Conservation (phyloP, 2,888 invertebrate genomes). For the Dromius quadrimaculatus region DNA sequence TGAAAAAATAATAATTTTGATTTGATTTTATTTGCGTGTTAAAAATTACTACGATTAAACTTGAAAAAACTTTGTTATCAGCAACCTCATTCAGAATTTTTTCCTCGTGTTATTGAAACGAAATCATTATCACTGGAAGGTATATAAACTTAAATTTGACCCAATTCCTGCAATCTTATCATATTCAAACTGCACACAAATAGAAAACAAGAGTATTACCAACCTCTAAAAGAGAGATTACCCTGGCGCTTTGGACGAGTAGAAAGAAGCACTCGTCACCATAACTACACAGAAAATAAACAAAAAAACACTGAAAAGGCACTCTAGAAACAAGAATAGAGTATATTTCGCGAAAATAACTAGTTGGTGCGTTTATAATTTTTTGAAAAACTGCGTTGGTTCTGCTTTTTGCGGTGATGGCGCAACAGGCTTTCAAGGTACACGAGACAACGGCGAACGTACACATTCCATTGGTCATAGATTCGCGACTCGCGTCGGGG, state of each 20-base stretch:
- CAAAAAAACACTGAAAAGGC: background rate
- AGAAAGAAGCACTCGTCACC: constrained; percentile 5
- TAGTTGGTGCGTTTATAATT: constrained; percentile 3
- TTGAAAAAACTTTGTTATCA: background rate
- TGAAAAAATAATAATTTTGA: constrained; percentile 1
- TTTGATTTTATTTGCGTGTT: too few species aligned
- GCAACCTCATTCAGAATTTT: constrained; percentile 8
- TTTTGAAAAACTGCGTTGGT: constrained; percentile 24
- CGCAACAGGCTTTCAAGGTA: constrained; percentile 47
- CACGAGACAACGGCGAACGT: constrained; percentile 10
- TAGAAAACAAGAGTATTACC: constrained; percentile 2
- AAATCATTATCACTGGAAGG: constrained; percentile 29
- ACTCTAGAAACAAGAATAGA: background rate
- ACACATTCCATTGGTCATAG: constrained; percentile 46
- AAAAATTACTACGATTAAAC: background rate
- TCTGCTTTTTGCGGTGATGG: constrained; percentile 10
- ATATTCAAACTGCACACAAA: background rate
- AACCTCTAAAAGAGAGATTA: constrained; percentile 18
- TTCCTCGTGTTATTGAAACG: constrained; percentile 23
- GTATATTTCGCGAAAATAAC: background rate
- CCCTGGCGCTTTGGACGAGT: constrained; percentile 9
- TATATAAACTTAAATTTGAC: constrained; percentile 16
- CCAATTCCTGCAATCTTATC: background rate
- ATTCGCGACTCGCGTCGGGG: constrained; percentile 30
- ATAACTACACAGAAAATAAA: constrained; percentile 1